A percentile compares a stretch with the other conserved stretches of the same genome.
Conservation (phyloP, 2,797 vertebrate genomes). For the Mormyrus proboscirostris region DNA sequence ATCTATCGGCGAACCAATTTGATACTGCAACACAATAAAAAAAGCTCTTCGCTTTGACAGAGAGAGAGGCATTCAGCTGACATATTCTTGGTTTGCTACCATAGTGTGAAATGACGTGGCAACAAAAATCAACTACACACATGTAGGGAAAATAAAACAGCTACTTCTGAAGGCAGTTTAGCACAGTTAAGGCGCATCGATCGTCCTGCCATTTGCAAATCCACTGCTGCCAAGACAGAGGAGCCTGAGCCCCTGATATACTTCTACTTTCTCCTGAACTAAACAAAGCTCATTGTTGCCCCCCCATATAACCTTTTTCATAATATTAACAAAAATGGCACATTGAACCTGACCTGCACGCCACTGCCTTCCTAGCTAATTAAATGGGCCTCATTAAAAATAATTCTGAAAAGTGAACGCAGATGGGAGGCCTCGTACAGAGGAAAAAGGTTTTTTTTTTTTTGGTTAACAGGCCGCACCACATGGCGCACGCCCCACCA, state of each 20-base stretch:
- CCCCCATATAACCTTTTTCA: neutral
- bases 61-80: slow-evolving; percentile 76
- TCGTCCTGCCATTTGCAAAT: slow-evolving; percentile 65
- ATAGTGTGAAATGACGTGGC: slow-evolving; percentile 72
- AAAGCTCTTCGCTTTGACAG: slow-evolving; percentile 64
- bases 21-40: slow-evolving; percentile 59
- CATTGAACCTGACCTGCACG: slow-evolving; percentile 47
- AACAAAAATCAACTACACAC: slow-evolving; percentile 71
- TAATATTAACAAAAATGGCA: neutral
- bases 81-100: slow-evolving; percentile 52
- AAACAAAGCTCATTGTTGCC: neutral
- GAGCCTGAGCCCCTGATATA: slow-evolving; percentile 55
- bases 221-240: slow-evolving; percentile 57
- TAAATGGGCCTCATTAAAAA: slow-evolving; percentile 70
- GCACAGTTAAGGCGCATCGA: slow-evolving; percentile 63
- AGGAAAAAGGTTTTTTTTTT: slow-evolving; percentile 25
- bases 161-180: slow-evolving; percentile 74
- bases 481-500: neutral
- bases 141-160: slow-evolving; percentile 70
- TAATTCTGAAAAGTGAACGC: slow-evolving; percentile 66
- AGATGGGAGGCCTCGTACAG: slow-evolving; percentile 50
- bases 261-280: neutral
- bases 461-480: neutral
- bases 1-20: slow-evolving; percentile 68
- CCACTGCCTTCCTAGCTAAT: slow-evolving; percentile 55